Evolutionary conservation across 2,113 vertebrate species (phyloP).

Genomic region (Actenoides lindsayi): DNA sequence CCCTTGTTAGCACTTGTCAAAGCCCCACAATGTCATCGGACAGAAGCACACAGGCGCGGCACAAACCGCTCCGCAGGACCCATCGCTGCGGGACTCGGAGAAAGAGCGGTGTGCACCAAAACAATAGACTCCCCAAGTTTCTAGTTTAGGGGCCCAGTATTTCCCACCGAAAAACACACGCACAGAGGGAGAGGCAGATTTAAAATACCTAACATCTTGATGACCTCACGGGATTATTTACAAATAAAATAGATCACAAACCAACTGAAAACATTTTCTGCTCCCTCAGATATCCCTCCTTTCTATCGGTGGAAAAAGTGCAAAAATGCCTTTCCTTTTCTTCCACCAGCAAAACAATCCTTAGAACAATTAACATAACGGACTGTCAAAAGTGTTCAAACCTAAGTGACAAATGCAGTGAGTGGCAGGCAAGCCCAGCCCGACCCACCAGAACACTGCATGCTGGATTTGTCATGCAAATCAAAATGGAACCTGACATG

Average conservation of each 20-base stretch:
- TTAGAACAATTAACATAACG: conserved; percentile 71
- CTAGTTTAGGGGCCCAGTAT: not conserved
- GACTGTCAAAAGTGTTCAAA: conserved; percentile 72
- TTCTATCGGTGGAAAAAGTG: not conserved
- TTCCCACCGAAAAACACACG: not conserved
- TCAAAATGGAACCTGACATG: conserved; percentile 73
- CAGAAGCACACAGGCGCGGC: not conserved
- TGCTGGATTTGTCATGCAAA: conserved; percentile 72
- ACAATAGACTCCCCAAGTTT: conserved; percentile 58
- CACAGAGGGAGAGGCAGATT: not conserved
- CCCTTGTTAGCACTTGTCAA: conserved; percentile 50
- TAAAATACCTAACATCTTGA: not conserved
- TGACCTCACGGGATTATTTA: not conserved
- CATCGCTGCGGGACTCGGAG: conserved; percentile 19
- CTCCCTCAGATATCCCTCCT: not conserved
- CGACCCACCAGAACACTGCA: conserved; percentile 58
- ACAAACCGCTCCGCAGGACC: conserved; percentile 54
- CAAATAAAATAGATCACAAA: not conserved
- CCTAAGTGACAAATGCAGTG: conserved; percentile 49
- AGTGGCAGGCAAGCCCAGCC: conserved; percentile 67
- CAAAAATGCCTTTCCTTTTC: conserved; percentile 40
- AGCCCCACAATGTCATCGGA: conserved; percentile 39
- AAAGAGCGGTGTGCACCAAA: conserved; percentile 47
- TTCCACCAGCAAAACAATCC: conserved; percentile 45
- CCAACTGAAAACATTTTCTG: not conserved